Evolutionary conservation across 2,888 invertebrate genomes (phyloP), one percentile per base, ranked within the genome.

Genomic region (Ferrisia virgata): DNA sequence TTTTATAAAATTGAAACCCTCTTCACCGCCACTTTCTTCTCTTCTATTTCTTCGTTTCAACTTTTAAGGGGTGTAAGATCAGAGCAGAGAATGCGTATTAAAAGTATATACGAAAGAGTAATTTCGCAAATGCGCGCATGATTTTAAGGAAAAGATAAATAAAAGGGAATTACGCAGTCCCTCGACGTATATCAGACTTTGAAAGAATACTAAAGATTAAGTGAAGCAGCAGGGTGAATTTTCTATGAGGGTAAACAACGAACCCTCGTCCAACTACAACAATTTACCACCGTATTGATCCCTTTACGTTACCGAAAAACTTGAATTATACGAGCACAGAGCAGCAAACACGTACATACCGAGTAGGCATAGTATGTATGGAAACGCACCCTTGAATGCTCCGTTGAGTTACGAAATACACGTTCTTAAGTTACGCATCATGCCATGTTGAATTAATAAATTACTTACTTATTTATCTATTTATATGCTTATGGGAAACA

Each of bases 241-340:
- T 83, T 83, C 83, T 83, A 83, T 83, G 83, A 83, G 83, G 83
- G 83, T 83, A 83, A 83, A 83, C 72, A 76, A 83, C 83, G 83
- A 83, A 83, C 83, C 83, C 83, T 83, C 76, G 72, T 76, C 43
- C 72, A 76, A 83, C 83, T 83, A 76, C 69, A 72, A 72, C 83
- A 83, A 83, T 83, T 83, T 83, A 83, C 64, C 83, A 47, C 64
- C 83, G 76, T 83, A 83, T 83, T 83, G 83, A 83, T 83, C 83
- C 83, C 83, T 83, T 83, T 83, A n/a, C n/a, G n/a, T n/a, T n/a
- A 18, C 80, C 47, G 47, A 76, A 76, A 76, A 76, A 33, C 72
- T 76, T 18, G 72, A 76, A 76, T 33, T 76, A 76, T 36, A 25
- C 36, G 72, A 76, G 22, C 28, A 4, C 15, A 4, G 36, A 40